A percentile compares a stretch with the other conserved stretches of the same genome.
phyloP scores from a whole-genome alignment of 1,140 invertebrate genomes.

The Temnothorax curvispinosus region DNA sequence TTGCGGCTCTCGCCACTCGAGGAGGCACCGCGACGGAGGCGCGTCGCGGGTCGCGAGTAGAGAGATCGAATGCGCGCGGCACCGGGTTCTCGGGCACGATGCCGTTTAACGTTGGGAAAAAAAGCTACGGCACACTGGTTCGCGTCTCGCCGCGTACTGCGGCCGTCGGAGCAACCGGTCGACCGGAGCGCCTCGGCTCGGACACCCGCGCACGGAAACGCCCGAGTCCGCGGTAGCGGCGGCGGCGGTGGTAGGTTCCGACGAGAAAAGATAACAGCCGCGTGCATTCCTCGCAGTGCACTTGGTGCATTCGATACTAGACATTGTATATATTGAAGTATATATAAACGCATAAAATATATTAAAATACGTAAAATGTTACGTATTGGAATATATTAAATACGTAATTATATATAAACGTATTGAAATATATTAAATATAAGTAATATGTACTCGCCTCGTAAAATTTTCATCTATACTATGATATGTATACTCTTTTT shows the following conservation, averaged over 20 bases:
- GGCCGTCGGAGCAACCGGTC: slow-evolving; percentile 65
- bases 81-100: not conserved
- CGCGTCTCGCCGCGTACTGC: slow-evolving; percentile 78
- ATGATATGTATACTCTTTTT: not conserved
- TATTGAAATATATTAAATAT: not conserved
- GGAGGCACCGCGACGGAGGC: not conserved
- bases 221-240: slow-evolving; percentile 30
- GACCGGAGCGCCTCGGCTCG: slow-evolving; percentile 69
- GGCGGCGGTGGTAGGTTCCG: not conserved
- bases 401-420: not conserved
- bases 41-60: not conserved
- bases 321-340: not conserved
- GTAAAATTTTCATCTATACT: not conserved
- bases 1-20: not conserved
- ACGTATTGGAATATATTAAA: not conserved
- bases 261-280: slow-evolving; percentile 14
- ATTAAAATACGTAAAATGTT: not conserved
- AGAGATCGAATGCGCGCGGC: not conserved
- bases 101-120: slow-evolving; percentile 44
- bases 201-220: slow-evolving; percentile 63
- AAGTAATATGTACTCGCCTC: not conserved
- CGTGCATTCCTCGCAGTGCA: not conserved
- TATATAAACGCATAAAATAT: not conserved
- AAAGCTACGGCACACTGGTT: slow-evolving; percentile 69
- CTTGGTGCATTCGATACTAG: not conserved